A percentile compares a stretch with the other conserved stretches of the same genome.
These are phyloP conservation scores for Drosophila rubida DNA, from an alignment of 2,888 invertebrate species.

Conservation along the genomic window DNA sequence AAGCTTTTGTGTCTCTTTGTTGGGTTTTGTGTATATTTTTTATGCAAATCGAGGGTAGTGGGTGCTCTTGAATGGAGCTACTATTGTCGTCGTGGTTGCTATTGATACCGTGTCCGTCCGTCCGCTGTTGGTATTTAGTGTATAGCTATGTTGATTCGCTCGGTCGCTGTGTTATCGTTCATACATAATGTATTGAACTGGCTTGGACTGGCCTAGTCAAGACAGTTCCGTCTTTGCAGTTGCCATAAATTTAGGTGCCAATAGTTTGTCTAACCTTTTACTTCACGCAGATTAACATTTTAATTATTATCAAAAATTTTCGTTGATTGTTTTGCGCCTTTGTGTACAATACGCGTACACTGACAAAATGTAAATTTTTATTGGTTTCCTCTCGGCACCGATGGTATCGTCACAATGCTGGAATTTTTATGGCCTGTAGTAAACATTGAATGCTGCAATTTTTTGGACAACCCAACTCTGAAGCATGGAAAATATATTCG, in stretches of 20 bases:
- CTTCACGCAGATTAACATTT: constrained; percentile 78
- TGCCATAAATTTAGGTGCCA: constrained; percentile 75
- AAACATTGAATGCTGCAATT: constrained; percentile 54
- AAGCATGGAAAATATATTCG: constrained; percentile 28
- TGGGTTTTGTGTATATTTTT: constrained; percentile 22
- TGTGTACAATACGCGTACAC: constrained; percentile 37
- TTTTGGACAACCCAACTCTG: constrained; percentile 18
- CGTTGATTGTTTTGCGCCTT: constrained; percentile 60
- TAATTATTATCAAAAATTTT: constrained; percentile 75
- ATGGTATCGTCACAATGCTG: constrained; percentile 44
- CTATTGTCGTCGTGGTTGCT: constrained; percentile 35
- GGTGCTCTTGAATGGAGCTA: constrained; percentile 76
- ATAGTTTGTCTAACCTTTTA: constrained; percentile 82
- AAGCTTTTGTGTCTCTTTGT: constrained; percentile 33
- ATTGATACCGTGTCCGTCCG: constrained; percentile 17
- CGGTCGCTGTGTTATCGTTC: constrained; percentile 67
- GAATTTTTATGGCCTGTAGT: constrained; percentile 64
- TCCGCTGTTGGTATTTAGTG: constrained; percentile 54
- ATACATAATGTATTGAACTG: constrained; percentile 68
- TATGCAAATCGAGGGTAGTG: constrained; percentile 74
- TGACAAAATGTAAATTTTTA: constrained; percentile 62
- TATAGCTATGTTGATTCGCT: neutral
- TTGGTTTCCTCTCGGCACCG: constrained; percentile 58
- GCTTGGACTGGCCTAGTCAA: constrained; percentile 42
- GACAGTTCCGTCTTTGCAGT: constrained; percentile 75